Evolutionary conservation across 2,113 vertebrate species (phyloP).

Genomic region (Eurypyga helias): DNA sequence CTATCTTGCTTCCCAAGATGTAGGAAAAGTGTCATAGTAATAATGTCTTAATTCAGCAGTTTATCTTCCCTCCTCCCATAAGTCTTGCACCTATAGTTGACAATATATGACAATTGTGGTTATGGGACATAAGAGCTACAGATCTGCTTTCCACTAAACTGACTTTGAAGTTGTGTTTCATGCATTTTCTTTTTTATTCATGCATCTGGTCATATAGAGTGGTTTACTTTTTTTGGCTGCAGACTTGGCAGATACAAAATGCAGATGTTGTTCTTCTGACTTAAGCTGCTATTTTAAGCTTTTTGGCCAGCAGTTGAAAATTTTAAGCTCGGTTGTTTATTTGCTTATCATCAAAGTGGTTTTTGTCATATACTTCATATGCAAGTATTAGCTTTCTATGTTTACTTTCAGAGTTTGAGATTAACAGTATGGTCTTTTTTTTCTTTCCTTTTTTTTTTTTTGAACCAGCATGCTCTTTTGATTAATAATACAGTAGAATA

Average conservation of each 20-base stretch:
- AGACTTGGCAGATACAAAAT: slow-evolving; percentile 68
- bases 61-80: background rate
- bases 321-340: slow-evolving; percentile 33
- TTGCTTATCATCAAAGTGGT: slow-evolving; percentile 58
- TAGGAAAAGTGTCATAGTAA: background rate
- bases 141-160: slow-evolving; percentile 50
- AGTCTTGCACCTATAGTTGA: background rate
- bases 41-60: background rate
- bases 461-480: slow-evolving; percentile 16
- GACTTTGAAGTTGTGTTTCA: slow-evolving; percentile 62
- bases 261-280: slow-evolving; percentile 72
- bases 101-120: slow-evolving; percentile 2
- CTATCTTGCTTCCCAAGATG: background rate
- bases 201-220: slow-evolving; percentile 72
- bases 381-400: slow-evolving; percentile 38
- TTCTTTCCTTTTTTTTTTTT: background rate
- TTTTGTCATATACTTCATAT: slow-evolving; percentile 60
- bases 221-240: slow-evolving; percentile 70
- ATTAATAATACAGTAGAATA: slow-evolving; percentile 59
- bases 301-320: slow-evolving; percentile 56
- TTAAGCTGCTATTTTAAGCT: slow-evolving; percentile 53
- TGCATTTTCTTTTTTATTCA: slow-evolving; percentile 70
- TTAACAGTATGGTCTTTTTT: slow-evolving; percentile 20
- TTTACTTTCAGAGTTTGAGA: slow-evolving; percentile 56
- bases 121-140: background rate